Conservation (phyloP, 1,140 invertebrate species). For the Palaemon carinicauda region DNA sequence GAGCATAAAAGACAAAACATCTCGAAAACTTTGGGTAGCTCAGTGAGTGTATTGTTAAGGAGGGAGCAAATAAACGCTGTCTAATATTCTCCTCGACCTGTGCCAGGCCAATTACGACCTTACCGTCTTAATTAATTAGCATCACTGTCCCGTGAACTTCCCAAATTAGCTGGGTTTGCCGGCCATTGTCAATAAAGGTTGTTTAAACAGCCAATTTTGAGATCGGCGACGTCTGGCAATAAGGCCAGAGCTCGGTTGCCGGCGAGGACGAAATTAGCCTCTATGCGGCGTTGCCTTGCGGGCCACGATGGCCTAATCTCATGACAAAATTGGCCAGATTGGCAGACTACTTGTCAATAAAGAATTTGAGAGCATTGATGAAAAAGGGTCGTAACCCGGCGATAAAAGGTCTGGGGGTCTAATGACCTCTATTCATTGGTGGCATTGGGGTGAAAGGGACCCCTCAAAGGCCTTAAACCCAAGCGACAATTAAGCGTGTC, state of each 20-base stretch:
- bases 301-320: constrained; percentile 37
- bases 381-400: constrained; percentile 4
- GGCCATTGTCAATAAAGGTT: constrained; percentile 45
- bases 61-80: constrained; percentile 30
- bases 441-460: neutral
- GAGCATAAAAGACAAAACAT: neutral
- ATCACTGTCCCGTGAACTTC: constrained; percentile 45
- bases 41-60: constrained; percentile 47
- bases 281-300: neutral
- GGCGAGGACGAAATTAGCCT: neutral
- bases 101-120: constrained; percentile 52
- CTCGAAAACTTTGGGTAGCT: neutral
- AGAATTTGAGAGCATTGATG: neutral
- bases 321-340: constrained; percentile 56
- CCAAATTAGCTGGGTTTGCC: constrained; percentile 52
- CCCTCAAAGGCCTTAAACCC: too few species aligned
- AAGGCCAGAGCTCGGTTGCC: neutral
- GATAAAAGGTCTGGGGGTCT: neutral
- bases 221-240: constrained; percentile 25
- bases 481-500: neutral
- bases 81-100: constrained; percentile 39
- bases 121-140: constrained; percentile 51
- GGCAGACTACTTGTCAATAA: constrained; percentile 51
- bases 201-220: constrained; percentile 41
- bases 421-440: neutral